Conservation (phyloP, 2,113 vertebrate species). For the Synchiropus splendidus region DNA sequence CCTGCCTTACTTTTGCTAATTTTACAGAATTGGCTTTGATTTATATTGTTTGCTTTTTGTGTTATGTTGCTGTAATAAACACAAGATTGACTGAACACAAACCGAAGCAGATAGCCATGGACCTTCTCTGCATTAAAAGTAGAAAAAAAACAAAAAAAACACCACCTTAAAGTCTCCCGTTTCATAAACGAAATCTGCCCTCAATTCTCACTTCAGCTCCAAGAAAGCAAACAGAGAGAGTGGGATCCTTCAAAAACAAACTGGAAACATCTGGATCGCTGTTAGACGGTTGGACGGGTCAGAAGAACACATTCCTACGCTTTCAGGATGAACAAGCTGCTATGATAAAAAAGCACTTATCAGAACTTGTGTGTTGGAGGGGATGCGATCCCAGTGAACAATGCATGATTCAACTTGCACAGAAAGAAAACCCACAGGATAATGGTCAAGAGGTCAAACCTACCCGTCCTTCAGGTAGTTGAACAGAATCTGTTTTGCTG, state of each 20-base stretch:
- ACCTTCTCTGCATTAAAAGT: too few species aligned
- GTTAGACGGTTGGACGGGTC: slow-evolving; percentile 15
- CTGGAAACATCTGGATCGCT: slow-evolving; percentile 36
- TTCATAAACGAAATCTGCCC: slow-evolving; percentile 1
- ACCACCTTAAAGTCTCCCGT: too few species aligned
- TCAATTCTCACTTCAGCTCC: slow-evolving; percentile 13
- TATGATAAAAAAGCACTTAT: slow-evolving; percentile 30
- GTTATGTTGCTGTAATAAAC: too few species aligned
- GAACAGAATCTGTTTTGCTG: slow-evolving; percentile 93
- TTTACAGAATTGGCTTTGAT: too few species aligned
- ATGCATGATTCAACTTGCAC: neutral
- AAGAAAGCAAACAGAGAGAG: slow-evolving; percentile 20
- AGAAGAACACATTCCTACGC: slow-evolving; percentile 40
- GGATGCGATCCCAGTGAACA: slow-evolving; percentile 15
- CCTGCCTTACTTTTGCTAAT: slow-evolving; percentile 28
- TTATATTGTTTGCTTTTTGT: too few species aligned
- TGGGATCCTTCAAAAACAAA: slow-evolving; percentile 29
- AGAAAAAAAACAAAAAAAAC: too few species aligned
- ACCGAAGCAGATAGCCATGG: too few species aligned
- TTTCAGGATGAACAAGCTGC: slow-evolving; percentile 45
- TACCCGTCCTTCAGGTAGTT: slow-evolving; percentile 96
- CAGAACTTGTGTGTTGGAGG: neutral
- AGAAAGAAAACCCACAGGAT: neutral
- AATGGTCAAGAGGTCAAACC: slow-evolving; percentile 52
- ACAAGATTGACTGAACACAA: too few species aligned